Percentiles rank a stretch among this genome's conserved stretches.
Conservation (phyloP, 2,888 invertebrate species). For the Strigamia maritima region DNA sequence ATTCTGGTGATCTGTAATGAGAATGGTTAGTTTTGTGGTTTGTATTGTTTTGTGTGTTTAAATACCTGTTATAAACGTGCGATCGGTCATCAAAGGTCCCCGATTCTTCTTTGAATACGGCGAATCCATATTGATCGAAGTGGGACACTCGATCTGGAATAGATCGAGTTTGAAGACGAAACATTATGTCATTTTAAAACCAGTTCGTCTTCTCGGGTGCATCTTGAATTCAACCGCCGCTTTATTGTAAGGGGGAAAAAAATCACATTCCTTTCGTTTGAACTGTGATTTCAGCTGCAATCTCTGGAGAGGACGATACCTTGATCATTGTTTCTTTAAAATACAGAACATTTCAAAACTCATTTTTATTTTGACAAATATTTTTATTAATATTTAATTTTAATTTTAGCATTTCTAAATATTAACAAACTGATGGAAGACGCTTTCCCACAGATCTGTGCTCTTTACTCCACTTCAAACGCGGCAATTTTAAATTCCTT, state of each 20-base stretch:
- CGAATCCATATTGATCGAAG: constrained; percentile 41
- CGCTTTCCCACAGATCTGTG: too few relatives aligned
- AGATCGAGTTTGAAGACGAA: constrained; percentile 4
- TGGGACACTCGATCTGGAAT: background rate
- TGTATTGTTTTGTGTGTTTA: background rate
- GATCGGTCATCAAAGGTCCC: background rate
- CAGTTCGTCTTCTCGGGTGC: background rate
- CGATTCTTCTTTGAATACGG: constrained; percentile 37
- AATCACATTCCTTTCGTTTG: background rate
- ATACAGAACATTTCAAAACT: too few relatives aligned
- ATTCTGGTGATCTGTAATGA: background rate
- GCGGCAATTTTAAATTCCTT: too few relatives aligned
- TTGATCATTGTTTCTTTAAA: too few relatives aligned
- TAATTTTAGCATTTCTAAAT: too few relatives aligned
- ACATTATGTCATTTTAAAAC: constrained; percentile 20
- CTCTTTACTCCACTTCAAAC: too few relatives aligned
- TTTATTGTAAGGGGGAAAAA: background rate
- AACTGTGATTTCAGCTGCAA: background rate
- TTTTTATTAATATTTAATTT: too few relatives aligned
- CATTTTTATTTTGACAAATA: too few relatives aligned
- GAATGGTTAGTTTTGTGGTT: background rate
- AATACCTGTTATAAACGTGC: constrained; percentile 22
- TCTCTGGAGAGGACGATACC: background rate
- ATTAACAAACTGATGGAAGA: too few relatives aligned
- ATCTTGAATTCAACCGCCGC: constrained; percentile 18